phyloP scores from a whole-genome alignment of 1,140 invertebrate genomes.

The Tetragnatha versicolor region DNA sequence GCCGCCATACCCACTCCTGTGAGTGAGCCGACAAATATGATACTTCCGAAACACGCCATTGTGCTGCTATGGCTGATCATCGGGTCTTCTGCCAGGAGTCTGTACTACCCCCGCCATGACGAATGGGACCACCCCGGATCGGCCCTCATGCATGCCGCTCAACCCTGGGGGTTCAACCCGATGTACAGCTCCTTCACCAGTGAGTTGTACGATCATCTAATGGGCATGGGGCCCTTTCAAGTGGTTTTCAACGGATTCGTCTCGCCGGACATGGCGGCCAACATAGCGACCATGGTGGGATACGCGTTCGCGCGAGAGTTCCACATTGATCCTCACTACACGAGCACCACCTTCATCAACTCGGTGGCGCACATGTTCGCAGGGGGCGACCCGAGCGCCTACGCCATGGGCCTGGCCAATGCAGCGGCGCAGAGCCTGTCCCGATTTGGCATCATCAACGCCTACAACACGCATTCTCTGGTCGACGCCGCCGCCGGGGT shows the following conservation, averaged over 20 bases:
- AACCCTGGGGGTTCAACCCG: too few relatives aligned
- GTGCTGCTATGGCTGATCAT: too few relatives aligned
- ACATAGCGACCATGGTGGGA: not conserved
- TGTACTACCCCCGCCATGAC: too few relatives aligned
- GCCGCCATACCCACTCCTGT: not conserved
- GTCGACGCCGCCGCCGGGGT: not conserved
- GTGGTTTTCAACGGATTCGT: not conserved
- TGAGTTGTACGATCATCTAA: not conserved
- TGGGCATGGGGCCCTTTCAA: slow-evolving; percentile 8
- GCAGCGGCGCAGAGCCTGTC: not conserved
- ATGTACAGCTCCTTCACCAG: too few relatives aligned
- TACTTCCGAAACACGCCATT: too few relatives aligned
- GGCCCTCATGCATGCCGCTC: too few relatives aligned
- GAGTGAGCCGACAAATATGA: too few relatives aligned
- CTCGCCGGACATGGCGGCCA: not conserved
- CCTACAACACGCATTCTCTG: not conserved
- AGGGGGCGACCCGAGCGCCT: not conserved
- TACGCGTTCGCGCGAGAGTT: not conserved
- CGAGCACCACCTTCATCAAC: not conserved
- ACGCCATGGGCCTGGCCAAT: not conserved
- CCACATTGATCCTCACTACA: not conserved
- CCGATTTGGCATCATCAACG: not conserved
- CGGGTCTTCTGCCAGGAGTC: too few relatives aligned
- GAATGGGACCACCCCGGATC: too few relatives aligned
- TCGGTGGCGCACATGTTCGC: not conserved